phyloP scores from a whole-genome alignment of 2,888 invertebrate genomes.

The Zootermopsis nevadensis region DNA sequence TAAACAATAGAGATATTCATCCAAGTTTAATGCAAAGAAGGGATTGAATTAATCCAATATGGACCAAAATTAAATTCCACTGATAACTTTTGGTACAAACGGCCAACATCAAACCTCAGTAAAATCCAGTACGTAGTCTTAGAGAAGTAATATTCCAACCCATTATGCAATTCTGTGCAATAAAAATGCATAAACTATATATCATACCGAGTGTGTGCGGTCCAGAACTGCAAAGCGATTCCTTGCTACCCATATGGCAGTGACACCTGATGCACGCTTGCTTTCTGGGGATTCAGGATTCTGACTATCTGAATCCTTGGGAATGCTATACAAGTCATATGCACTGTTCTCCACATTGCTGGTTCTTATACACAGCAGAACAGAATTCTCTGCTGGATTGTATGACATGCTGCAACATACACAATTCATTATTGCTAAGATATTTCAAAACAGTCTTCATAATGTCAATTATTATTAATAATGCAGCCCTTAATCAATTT shows the following conservation, averaged over 20 bases:
- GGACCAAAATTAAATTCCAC: too few relatives aligned
- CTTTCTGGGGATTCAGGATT: constrained; percentile 73
- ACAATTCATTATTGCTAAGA: not conserved
- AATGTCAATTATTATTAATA: too few relatives aligned
- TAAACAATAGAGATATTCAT: too few relatives aligned
- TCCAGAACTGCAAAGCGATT: constrained; percentile 98
- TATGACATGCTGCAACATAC: constrained; percentile 83
- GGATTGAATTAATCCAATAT: too few relatives aligned
- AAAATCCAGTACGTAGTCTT: too few relatives aligned
- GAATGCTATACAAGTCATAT: constrained; percentile 93
- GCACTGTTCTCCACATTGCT: constrained; percentile 87
- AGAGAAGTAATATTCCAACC: too few relatives aligned
- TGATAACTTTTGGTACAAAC: too few relatives aligned
- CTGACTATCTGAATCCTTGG: constrained; percentile 71
- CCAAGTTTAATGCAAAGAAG: too few relatives aligned
- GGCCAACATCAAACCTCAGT: too few relatives aligned
- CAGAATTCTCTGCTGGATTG: constrained; percentile 97
- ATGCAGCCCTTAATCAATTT: too few relatives aligned
- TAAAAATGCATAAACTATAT: not conserved
- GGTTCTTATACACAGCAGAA: constrained; percentile 86
- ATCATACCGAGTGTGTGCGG: constrained; percentile 83
- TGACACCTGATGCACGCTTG: constrained; percentile 88
- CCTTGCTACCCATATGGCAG: constrained; percentile 96
- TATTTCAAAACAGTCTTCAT: not conserved
- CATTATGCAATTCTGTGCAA: constrained; percentile 55